phyloP scores from a whole-genome alignment of 2,888 invertebrate species.

The Drosophila subsilvestris region DNA sequence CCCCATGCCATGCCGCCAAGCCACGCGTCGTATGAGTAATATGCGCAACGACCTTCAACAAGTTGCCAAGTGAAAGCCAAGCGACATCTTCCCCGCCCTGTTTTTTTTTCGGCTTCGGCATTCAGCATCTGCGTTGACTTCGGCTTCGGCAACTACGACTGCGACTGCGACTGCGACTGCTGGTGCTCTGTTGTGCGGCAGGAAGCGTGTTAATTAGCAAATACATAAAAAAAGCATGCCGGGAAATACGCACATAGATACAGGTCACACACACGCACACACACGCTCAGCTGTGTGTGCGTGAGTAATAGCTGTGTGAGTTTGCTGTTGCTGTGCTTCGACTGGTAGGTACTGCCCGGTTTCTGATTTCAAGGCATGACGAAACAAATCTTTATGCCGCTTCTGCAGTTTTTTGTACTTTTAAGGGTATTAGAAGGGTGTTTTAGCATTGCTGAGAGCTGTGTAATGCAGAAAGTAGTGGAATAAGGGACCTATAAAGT shows the following conservation, averaged over 20 bases:
- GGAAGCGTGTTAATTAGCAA: constrained; percentile 75
- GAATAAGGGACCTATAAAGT: background rate
- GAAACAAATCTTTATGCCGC: constrained; percentile 53
- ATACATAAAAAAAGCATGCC: constrained; percentile 69
- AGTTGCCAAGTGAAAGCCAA: constrained; percentile 61
- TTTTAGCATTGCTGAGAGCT: background rate
- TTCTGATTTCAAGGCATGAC: constrained; percentile 65
- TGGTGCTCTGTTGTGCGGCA: constrained; percentile 32
- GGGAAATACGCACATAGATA: constrained; percentile 54
- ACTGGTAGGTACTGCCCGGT: constrained; percentile 14
- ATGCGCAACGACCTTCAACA: constrained; percentile 66
- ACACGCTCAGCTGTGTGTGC: constrained; percentile 17
- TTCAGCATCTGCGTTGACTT: constrained; percentile 3
- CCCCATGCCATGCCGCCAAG: constrained; percentile 17
- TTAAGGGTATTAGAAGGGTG: background rate
- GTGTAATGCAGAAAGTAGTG: background rate
- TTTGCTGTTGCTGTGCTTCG: constrained; percentile 8
- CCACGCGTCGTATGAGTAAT: constrained; percentile 63
- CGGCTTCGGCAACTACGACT: background rate
- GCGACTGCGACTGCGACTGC: constrained; percentile 8
- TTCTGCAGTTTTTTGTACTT: constrained; percentile 53
- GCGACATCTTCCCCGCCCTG: constrained; percentile 2
- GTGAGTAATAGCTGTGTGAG: constrained; percentile 2
- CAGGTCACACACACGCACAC: constrained; percentile 24
- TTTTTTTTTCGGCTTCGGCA: constrained; percentile 12